Percentiles rank a stretch among this genome's conserved stretches.
These are phyloP conservation scores for Tachysurus vachellii DNA, from an alignment of 2,113 vertebrate genomes.

Conservation along the genomic window DNA sequence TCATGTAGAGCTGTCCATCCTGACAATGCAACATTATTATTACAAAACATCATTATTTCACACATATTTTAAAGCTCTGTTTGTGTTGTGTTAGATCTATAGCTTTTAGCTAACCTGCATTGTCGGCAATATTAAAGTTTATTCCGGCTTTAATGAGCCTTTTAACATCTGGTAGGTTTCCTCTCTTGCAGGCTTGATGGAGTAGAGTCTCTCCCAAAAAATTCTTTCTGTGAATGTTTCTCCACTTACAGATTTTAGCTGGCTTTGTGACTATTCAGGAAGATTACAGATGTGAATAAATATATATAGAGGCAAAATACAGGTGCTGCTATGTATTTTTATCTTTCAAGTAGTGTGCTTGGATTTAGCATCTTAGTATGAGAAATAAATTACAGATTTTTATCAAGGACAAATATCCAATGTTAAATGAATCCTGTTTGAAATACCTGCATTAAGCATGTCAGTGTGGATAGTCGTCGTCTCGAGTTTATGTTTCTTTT, in stretches of 20 bases:
- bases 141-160: constrained; percentile 77
- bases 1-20: constrained; percentile 87
- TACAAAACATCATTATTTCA: not conserved
- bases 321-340: not conserved
- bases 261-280: not conserved
- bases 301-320: not conserved
- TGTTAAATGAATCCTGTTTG: not conserved
- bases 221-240: constrained; percentile 64
- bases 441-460: constrained; percentile 33
- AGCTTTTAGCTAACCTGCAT: constrained; percentile 76
- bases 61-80: not conserved
- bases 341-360: not conserved
- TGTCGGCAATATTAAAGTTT: constrained; percentile 76
- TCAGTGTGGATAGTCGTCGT: not conserved
- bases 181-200: constrained; percentile 74
- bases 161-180: constrained; percentile 72
- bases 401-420: not conserved
- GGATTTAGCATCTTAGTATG: not conserved
- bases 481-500: not conserved
- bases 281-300: not conserved
- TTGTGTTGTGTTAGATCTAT: not conserved
- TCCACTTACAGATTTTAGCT: not conserved
- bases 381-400: not conserved
- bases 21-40: constrained; percentile 55
- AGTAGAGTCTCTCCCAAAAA: constrained; percentile 74